Evolutionary conservation across 2,888 invertebrate genomes (phyloP), one percentile per base, ranked within the genome.

Genomic region (Altica lythri): DNA sequence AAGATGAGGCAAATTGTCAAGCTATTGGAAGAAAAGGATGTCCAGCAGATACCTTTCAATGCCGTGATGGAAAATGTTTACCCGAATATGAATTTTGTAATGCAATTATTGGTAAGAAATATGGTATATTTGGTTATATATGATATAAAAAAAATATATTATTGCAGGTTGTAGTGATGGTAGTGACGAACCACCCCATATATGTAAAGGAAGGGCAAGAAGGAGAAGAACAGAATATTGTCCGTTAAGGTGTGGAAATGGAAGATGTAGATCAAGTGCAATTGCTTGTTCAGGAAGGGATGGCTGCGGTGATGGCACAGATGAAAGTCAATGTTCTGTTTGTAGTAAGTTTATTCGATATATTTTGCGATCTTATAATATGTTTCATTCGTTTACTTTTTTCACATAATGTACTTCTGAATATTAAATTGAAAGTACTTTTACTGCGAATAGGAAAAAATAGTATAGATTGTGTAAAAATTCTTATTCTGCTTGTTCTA

Each of bases 51-150:
- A 90, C 92, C 9, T 92, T 91, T 80, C 86, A 89, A 53, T 93
- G 93, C 73, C 83, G 84, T 60, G 90, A 90, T 64, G 93, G 93
- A 16, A 89, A 90, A 72, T 94, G 93, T 70, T 76, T 93, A 53
- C 93, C 93, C 0, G 92, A 91, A 69, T 92, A 91, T 71, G 92
- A 92, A 75, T 93, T 92, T 77, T 95, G 94, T 76, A 94, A 95
- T 77, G 92, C 93, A 3, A 89, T 92, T 49, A 83, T 90, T 44
- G 72, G 57, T 57, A 22, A 53, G 25, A 32, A 16, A 34, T 8
- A 14, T 25, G 6, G 25, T 25, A 25, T 8, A 6, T 25, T 25
- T n/a, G n/a, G n/a, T n/a, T n/a, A 18, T 9, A 50, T 22, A n/a
- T n/a, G n/a, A n/a, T n/a, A n/a, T n/a, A n/a, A n/a, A n/a, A n/a